Evolutionary conservation across 1,140 invertebrate genomes (phyloP), one percentile per base, ranked within the genome.

Genomic region (Teleopsis dalmanni): DNA sequence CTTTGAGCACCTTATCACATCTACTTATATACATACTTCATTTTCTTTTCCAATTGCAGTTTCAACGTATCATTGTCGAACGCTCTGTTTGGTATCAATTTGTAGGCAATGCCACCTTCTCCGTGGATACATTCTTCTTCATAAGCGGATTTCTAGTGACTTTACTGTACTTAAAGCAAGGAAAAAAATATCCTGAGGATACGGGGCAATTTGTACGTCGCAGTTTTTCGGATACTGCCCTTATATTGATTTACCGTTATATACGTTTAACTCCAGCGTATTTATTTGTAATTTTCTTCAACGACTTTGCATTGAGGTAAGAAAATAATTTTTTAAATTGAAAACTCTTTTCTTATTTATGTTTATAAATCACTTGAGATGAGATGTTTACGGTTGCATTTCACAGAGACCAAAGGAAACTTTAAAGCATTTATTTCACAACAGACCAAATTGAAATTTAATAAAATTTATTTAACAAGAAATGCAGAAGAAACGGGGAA

Each of bases 71-170:
- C 2, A 76, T 89, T 52, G 84, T 84, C 3, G 87, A 91, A 63
- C 75, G 84, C 45, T 84, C 83, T 55, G 83, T 88, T 58, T 78
- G 85, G 72, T 90, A 87, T 63, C 87, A 89, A 68, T 86, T 87
- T 7, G 82, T 91, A 48, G 85, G 86, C 44, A 93, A 93, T 68
- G 91, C 88, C 4, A 88, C 87, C 3, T 90, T 91, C 64, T 90
- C 90, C 31, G 91, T 94, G 14, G 90, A 93, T 67, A 88, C 88
- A 6, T 95, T 94, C 74, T 94, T 95, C 73, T 88, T 91, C 62
- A 90, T 91, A 54, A 90, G 87, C 59, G 87, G 87, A 13, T 65
- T 89, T 13, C 71, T 90, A 46, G 81, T 88, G 8, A 86, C 86
- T 0, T 77, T 88, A 42, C 71, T 89, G 81, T 71, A 81, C 81